A percentile compares a stretch with the other conserved stretches of the same genome.
These are phyloP conservation scores for Sceliomorpha sp. DNA, from an alignment of 2,888 invertebrate species.

Conservation along the genomic window DNA sequence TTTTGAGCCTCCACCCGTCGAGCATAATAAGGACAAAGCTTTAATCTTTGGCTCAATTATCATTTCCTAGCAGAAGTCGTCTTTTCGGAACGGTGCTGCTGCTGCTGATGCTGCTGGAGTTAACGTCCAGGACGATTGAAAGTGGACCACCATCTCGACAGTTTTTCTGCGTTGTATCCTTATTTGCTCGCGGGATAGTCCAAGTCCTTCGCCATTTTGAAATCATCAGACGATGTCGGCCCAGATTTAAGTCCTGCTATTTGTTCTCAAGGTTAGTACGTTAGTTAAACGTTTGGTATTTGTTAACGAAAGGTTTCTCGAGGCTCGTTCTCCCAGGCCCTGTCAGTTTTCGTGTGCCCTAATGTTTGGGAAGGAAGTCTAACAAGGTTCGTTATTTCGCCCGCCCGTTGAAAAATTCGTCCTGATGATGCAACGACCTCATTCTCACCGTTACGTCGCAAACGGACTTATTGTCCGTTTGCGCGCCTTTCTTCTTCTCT, in stretches of 20 bases:
- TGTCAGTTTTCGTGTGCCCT: no score
- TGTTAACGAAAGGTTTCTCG: no score
- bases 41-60: constrained; percentile 75
- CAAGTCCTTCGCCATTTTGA: constrained; percentile 6
- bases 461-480: constrained; percentile 44
- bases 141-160: constrained; percentile 66
- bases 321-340: no score
- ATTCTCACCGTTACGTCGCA: constrained; percentile 43
- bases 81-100: constrained; percentile 52
- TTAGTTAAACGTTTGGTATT: no score
- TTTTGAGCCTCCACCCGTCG: constrained; percentile 62
- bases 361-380: no score
- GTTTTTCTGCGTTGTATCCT: constrained; percentile 57
- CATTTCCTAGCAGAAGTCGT: constrained; percentile 67
- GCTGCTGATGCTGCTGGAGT: constrained; percentile 42
- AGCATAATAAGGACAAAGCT: constrained; percentile 75
- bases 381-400: no score
- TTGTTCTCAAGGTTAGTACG: no score
- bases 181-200: constrained; percentile 14
- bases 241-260: no score
- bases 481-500: constrained; percentile 25
- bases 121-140: constrained; percentile 59
- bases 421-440: constrained; percentile 17
- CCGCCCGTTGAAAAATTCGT: no score
- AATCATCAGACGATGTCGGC: no score